phyloP scores from a whole-genome alignment of 1,140 invertebrate species.

The Brachionus angularis region DNA sequence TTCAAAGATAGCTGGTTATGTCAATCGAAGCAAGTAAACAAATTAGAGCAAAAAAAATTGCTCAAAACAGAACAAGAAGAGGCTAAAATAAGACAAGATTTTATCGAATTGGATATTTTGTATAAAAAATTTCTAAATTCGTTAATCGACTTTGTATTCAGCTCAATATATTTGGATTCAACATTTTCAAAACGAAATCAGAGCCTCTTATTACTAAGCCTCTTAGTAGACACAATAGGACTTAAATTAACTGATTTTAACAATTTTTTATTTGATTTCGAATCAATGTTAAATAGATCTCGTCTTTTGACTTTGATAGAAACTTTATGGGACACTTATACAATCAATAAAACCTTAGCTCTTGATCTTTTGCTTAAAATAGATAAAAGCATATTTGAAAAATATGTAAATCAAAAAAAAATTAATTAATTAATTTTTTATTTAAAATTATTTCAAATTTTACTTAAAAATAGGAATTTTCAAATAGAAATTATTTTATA shows the following conservation, averaged over 20 bases:
- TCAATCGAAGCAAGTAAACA: conserved; percentile 44
- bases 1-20: conserved; percentile 48
- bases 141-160: conserved; percentile 1
- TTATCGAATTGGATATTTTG: neutral
- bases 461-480: neutral
- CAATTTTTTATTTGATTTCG: conserved; percentile 31
- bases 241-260: conserved; percentile 25
- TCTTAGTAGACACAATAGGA: conserved; percentile 11
- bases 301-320: conserved; percentile 59
- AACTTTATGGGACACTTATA: conserved; percentile 67
- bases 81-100: neutral
- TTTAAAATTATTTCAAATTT: no score
- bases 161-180: conserved; percentile 12
- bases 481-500: conserved; percentile 7
- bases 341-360: conserved; percentile 67
- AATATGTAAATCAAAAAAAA: conserved; percentile 1
- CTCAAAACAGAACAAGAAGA: neutral
- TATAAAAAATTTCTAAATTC: conserved; percentile 2
- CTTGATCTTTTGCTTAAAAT: conserved; percentile 57
- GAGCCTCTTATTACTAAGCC: conserved; percentile 3
- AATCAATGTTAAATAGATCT: conserved; percentile 47
- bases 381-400: neutral
- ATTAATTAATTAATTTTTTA: neutral
- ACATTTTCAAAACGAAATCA: conserved; percentile 41
- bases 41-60: neutral